These are phyloP conservation scores for Mesorhabditis belari DNA, from an alignment of 2,888 invertebrate species.

Conservation along the genomic window DNA sequence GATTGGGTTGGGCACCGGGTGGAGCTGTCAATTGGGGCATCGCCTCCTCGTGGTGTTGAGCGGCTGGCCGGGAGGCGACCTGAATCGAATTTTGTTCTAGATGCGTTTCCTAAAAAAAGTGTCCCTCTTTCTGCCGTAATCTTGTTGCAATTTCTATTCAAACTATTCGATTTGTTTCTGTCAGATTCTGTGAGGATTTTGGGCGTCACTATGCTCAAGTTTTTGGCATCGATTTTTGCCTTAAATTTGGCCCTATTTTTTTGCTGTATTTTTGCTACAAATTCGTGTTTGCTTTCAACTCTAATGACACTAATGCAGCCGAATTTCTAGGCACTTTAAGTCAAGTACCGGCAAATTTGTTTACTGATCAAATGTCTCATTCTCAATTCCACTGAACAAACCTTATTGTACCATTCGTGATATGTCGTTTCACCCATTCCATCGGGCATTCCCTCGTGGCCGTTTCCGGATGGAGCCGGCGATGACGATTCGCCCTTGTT, in stretches of 20 bases:
- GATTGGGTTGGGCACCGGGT: constrained; percentile 4
- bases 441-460: constrained; percentile 19
- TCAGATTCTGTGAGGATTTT: not conserved
- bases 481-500: constrained; percentile 13
- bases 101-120: not conserved
- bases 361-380: not conserved
- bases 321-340: not conserved
- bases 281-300: too few species aligned
- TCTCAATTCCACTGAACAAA: constrained; percentile 2
- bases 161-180: not conserved
- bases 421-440: constrained; percentile 52
- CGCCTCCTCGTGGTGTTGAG: constrained; percentile 45
- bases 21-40: not conserved
- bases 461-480: constrained; percentile 7
- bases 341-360: too few species aligned
- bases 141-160: not conserved
- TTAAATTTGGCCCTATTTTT: too few species aligned
- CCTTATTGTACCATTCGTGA: constrained; percentile 48
- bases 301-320: too few species aligned
- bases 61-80: constrained; percentile 50
- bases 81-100: constrained; percentile 15
- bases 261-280: too few species aligned
- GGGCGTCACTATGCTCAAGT: too few species aligned
- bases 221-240: too few species aligned
- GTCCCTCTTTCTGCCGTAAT: not conserved